phyloP scores from a whole-genome alignment of 2,797 vertebrate species.

The Melanotaenia boesemani region DNA sequence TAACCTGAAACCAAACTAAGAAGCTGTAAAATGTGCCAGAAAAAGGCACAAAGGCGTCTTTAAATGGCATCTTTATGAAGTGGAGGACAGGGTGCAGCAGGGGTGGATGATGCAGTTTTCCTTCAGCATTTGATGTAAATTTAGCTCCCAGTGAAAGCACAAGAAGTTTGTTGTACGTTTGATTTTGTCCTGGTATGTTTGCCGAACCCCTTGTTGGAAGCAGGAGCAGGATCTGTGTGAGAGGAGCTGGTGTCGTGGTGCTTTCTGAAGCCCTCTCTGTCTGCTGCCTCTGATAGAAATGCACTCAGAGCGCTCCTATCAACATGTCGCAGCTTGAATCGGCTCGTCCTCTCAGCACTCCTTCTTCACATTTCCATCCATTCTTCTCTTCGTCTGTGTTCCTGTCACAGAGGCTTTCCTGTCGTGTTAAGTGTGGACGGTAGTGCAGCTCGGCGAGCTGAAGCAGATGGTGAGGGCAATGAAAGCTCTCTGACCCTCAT shows the following conservation, averaged over 20 bases:
- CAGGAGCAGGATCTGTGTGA: slow-evolving; percentile 32
- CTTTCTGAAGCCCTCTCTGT: slow-evolving; percentile 59
- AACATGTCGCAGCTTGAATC: slow-evolving; percentile 74
- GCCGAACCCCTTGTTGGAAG: slow-evolving; percentile 29
- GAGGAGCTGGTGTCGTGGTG: slow-evolving; percentile 52
- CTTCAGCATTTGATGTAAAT: slow-evolving; percentile 9
- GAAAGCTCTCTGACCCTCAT: slow-evolving; percentile 61
- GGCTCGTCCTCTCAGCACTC: slow-evolving; percentile 51
- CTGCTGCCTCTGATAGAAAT: slow-evolving; percentile 26
- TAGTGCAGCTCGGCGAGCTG: slow-evolving; percentile 33
- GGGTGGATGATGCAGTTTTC: neutral
- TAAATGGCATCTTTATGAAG: neutral
- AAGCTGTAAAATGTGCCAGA: slow-evolving; percentile 8
- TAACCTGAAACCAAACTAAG: slow-evolving; percentile 9
- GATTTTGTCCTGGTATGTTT: slow-evolving; percentile 2
- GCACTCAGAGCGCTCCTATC: slow-evolving; percentile 38
- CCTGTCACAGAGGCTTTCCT: slow-evolving; percentile 8
- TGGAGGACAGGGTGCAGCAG: neutral
- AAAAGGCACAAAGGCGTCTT: neutral
- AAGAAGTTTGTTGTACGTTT: neutral
- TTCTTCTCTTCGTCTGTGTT: slow-evolving; percentile 18
- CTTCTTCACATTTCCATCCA: slow-evolving; percentile 47
- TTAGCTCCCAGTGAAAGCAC: neutral
- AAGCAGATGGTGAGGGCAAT: slow-evolving; percentile 62
- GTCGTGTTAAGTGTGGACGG: neutral